These are phyloP conservation scores for Montipora sp. DNA, from an alignment of 64 coral and sea anemone species.

Conservation along the genomic window DNA sequence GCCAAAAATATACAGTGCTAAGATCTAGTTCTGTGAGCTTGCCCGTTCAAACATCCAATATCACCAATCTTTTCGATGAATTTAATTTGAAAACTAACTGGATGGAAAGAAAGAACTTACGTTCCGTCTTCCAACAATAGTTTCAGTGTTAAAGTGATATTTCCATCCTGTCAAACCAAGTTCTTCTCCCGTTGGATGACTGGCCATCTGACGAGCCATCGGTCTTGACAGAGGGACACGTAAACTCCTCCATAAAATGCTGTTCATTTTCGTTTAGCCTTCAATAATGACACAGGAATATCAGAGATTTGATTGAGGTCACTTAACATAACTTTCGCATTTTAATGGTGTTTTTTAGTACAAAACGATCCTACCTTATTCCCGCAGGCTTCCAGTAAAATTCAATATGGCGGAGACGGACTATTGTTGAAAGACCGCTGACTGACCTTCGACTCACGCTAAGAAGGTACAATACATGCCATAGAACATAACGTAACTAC, in stretches of 20 bases:
- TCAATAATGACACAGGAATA: background rate
- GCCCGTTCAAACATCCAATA: background rate
- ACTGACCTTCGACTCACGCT: background rate
- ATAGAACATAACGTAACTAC: background rate
- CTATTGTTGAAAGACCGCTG: background rate
- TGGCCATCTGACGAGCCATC: slow-evolving; percentile 59
- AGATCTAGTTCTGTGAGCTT: background rate
- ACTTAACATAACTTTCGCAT: background rate
- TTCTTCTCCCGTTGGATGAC: slow-evolving; percentile 63
- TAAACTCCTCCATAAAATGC: slow-evolving; percentile 61
- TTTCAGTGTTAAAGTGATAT: slow-evolving; percentile 72
- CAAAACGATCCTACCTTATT: background rate
- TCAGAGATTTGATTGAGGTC: background rate
- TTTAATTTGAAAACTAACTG: too few relatives aligned
- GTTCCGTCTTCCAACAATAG: slow-evolving; percentile 71
- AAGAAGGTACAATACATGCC: background rate
- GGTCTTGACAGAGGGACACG: slow-evolving; percentile 44
- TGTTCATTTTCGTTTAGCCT: slow-evolving; percentile 44
- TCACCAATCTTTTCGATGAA: background rate
- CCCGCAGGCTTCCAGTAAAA: background rate
- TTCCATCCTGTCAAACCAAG: slow-evolving; percentile 72
- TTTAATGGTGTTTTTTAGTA: background rate
- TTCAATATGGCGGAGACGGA: slow-evolving; percentile 9
- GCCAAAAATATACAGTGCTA: background rate
- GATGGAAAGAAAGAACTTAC: slow-evolving; percentile 14